A percentile compares a stretch with the other conserved stretches of the same genome.
Evolutionary conservation across 2,888 invertebrate species (phyloP).

Genomic region (Drosophila buzzatii): DNA sequence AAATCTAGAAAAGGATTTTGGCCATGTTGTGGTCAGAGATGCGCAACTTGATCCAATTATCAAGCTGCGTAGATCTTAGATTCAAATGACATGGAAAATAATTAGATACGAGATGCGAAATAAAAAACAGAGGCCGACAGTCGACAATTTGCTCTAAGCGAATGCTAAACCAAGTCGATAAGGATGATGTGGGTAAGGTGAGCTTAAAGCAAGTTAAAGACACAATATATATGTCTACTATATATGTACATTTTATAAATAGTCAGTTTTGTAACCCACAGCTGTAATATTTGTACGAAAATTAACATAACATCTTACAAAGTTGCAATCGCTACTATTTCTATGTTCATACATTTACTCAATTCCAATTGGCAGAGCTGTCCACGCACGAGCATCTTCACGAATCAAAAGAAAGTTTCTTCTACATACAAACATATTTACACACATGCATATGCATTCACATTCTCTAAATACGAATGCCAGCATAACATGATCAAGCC

Average conservation of each 20-base stretch:
- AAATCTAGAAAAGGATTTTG: conserved; percentile 42
- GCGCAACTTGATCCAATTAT: conserved; percentile 9
- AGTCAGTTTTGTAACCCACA: too few species aligned
- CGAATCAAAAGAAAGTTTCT: not conserved
- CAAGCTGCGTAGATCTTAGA: not conserved
- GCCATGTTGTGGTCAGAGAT: conserved; percentile 21
- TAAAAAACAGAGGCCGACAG: conserved; percentile 14
- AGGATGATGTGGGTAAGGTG: conserved; percentile 9
- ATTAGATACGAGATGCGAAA: conserved; percentile 15
- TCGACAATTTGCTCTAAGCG: conserved; percentile 45
- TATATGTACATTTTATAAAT: too few species aligned
- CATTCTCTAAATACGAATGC: not conserved
- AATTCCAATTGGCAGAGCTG: not conserved
- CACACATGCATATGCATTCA: not conserved
- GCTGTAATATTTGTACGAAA: too few species aligned
- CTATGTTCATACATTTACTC: too few species aligned
- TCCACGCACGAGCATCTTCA: not conserved
- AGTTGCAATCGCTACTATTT: too few species aligned
- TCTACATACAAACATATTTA: not conserved
- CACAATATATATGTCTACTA: too few species aligned
- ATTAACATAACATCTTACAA: too few species aligned
- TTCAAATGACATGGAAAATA: conserved; percentile 19
- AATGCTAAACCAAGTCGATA: conserved; percentile 62
- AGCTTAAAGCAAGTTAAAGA: too few species aligned
- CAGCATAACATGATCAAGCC: not conserved